Evolutionary conservation across 2,888 invertebrate species (phyloP), one percentile per base, ranked within the genome.

Genomic region (Pachydiplax longipennis): DNA sequence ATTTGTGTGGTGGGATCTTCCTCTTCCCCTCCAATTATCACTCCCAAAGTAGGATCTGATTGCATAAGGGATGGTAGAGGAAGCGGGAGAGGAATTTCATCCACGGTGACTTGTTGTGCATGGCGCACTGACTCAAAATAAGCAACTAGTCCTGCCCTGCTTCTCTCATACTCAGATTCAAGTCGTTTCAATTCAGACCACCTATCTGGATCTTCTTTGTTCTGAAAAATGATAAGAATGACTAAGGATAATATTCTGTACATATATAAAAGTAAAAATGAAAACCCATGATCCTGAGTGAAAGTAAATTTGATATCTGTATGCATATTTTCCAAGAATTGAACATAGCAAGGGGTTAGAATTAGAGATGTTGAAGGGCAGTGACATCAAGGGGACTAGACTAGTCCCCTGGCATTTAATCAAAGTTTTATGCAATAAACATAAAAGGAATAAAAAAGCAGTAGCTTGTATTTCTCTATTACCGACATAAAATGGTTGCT

Each of bases 71-170:
- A 91, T 80, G 91, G 91, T 31, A 93, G 92, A n/a, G 87, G 87
- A 37, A 87, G 87, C n/a, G 99, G 99, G 91, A 99, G 94, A 4
- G 99, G 99, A 94, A 99, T 99, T 94, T 99, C 99, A 94, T 99
- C 99, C 4, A 99, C 96, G 94, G 98, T 94, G 8, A 92, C 92
- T 91, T 92, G 91, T 93, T 99, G 99, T 0, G 99, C 99, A 94
- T 98, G 98, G 93, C 97, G 97, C 0, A 99, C 99, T 91, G 99
- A 98, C 93, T 99, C 99, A 94, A 97, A 99, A 94, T 98, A 99
- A 44, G 98, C 97, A 91, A 99, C 98, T 91, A 99, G 95, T 94
- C 98, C 97, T 91, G 97, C 96, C 92, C 98, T 95, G 92, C 97
- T 96, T 93, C 97, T 97, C 93, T 99, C 99, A 94, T 99, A 99